Percentiles rank a stretch among this genome's conserved stretches.
Conservation (phyloP, 2,888 invertebrate genomes). For the Aphidoletes aphidimyza region DNA sequence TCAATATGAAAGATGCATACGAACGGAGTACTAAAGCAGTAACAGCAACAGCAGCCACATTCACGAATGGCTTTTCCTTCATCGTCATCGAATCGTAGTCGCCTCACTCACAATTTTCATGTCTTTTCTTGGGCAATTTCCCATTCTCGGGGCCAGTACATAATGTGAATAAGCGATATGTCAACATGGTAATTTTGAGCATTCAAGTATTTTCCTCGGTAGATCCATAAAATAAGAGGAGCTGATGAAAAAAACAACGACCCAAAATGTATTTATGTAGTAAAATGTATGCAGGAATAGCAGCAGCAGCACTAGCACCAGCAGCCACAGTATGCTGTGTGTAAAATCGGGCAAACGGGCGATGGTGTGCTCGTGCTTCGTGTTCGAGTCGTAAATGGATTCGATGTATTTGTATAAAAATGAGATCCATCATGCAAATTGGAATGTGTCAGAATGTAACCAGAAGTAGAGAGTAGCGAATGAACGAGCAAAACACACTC, state of each 20-base stretch:
- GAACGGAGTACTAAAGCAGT: too few species aligned
- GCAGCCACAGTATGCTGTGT: too few species aligned
- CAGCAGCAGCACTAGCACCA: too few species aligned
- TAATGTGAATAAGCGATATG: slow-evolving; percentile 51
- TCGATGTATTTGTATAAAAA: slow-evolving; percentile 33
- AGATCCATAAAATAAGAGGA: slow-evolving; percentile 45
- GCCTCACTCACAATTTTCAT: neutral
- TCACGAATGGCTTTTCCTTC: too few species aligned
- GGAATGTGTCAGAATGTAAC: slow-evolving; percentile 38
- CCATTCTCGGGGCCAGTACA: slow-evolving; percentile 44
- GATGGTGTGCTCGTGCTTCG: neutral
- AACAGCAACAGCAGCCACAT: too few species aligned
- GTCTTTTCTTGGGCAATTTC: slow-evolving; percentile 33
- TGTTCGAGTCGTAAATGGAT: slow-evolving; percentile 1
- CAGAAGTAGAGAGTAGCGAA: neutral
- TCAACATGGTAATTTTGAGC: slow-evolving; percentile 49
- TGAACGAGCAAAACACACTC: neutral
- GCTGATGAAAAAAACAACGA: slow-evolving; percentile 43
- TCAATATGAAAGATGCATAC: slow-evolving; percentile 33
- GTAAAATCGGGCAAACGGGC: too few species aligned
- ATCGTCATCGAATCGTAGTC: too few species aligned
- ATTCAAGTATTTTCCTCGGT: slow-evolving; percentile 35
- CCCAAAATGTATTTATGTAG: slow-evolving; percentile 26
- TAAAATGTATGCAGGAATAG: too few species aligned
- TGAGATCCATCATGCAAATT: slow-evolving; percentile 45